Evolutionary conservation across 2,888 invertebrate genomes (phyloP).

Genomic region (Cenopis cana): DNA sequence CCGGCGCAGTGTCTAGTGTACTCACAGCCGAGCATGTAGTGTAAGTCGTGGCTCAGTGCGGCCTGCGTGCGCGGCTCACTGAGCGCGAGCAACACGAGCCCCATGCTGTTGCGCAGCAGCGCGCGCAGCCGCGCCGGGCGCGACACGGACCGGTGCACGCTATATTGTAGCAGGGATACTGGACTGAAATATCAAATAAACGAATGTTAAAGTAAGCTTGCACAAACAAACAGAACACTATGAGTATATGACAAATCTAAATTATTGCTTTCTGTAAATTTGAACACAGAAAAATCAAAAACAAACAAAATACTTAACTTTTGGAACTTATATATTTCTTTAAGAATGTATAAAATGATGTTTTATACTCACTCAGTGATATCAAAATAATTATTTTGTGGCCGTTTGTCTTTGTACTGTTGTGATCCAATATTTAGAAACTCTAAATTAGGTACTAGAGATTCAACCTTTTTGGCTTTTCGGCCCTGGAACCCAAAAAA

Average conservation of each 20-base stretch:
- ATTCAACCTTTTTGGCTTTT: slow-evolving; percentile 67
- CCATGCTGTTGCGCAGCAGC: slow-evolving; percentile 65
- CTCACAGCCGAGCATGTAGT: slow-evolving; percentile 60
- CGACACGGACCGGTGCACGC: slow-evolving; percentile 52
- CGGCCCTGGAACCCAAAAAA: slow-evolving; percentile 54
- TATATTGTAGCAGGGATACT: slow-evolving; percentile 65
- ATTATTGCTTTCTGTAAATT: no score
- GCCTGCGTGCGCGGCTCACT: slow-evolving; percentile 58
- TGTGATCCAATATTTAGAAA: slow-evolving; percentile 66
- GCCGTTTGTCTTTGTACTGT: slow-evolving; percentile 61
- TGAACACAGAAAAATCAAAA: no score
- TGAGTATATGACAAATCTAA: no score
- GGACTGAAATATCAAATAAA: slow-evolving; percentile 55
- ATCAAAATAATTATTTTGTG: slow-evolving; percentile 68
- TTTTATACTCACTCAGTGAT: slow-evolving; percentile 73
- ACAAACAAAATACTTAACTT: neutral
- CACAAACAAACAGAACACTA: no score
- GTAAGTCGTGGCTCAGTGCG: slow-evolving; percentile 67
- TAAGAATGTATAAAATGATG: neutral
- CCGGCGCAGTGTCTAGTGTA: slow-evolving; percentile 18
- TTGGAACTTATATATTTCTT: no score
- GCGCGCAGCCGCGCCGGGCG: slow-evolving; percentile 73
- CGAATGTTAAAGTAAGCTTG: neutral
- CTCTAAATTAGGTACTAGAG: slow-evolving; percentile 74
- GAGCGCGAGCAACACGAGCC: slow-evolving; percentile 61